Evolutionary conservation across 2,888 invertebrate genomes (phyloP).

Genomic region (Pyrrhia umbra): DNA sequence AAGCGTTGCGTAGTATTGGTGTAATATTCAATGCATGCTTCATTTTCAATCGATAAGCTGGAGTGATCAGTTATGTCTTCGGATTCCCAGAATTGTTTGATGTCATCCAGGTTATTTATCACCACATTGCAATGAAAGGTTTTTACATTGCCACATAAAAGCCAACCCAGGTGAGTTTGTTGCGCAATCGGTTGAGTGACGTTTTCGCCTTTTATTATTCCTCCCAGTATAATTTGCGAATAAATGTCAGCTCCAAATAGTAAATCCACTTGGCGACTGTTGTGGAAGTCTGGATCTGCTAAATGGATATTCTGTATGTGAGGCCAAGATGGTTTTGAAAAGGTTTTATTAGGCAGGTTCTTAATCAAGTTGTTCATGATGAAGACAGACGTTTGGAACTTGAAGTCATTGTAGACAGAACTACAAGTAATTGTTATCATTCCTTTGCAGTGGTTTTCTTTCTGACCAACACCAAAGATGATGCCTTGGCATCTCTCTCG

Average conservation of each 20-base stretch:
- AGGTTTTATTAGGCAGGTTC: not conserved
- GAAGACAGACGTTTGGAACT: not conserved
- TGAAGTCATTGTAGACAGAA: not conserved
- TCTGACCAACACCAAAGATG: conserved; percentile 4
- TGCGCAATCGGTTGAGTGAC: conserved; percentile 2
- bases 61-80: conserved; percentile 5
- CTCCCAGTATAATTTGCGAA: not conserved
- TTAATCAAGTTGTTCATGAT: conserved; percentile 12
- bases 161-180: conserved; percentile 3
- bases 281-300: conserved; percentile 2
- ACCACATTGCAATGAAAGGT: conserved; percentile 11
- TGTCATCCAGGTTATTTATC: not conserved
- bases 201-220: conserved; percentile 1
- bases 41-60: not conserved
- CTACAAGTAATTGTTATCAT: not conserved
- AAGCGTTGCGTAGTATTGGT: conserved; percentile 8
- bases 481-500: conserved; percentile 9
- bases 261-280: not conserved
- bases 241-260: too few species aligned
- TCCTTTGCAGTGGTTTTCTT: conserved; percentile 4
- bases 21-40: conserved; percentile 8
- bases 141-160: not conserved
- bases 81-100: conserved; percentile 10
- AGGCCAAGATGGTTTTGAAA: conserved; percentile 9
- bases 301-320: conserved; percentile 6